Evolutionary conservation across 2,888 invertebrate species (phyloP), one percentile per base, ranked within the genome.

Genomic region (Amblyjoppa proteus): DNA sequence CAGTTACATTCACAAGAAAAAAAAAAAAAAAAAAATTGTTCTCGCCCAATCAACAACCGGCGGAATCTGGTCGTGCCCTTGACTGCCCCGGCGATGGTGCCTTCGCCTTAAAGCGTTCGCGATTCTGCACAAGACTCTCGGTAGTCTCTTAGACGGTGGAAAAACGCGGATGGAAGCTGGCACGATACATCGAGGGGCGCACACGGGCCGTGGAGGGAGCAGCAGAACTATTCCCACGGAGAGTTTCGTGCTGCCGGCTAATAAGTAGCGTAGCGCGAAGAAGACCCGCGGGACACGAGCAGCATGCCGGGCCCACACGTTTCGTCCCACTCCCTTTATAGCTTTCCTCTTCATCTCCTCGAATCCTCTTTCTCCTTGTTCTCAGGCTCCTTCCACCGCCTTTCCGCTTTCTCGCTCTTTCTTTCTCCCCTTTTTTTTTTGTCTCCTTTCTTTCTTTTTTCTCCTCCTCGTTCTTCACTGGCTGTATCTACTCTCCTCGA

Each of bases 221-320:
- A 45, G 74, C 77, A 70, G 45, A 68, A 74, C 66, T 85, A 78
- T 85, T 85, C 81, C 85, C 85, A 85, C 85, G 85, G 75, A 70
- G 69, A 75, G 78, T 78, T 82, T 25, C 78, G 81, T 79, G 81
- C 64, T 79, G 74, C 56, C 74, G 75, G 81, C 78, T 77, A 78
- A 81, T 81, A 81, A 77, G 81, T 81, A 81, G 81, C 70, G 74
- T 81, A 85, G 58, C 83, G 79, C 79, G 75, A 79, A 84, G 81
- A 84, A 64, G 75, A 69, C 31, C 45, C 66, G 70, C 31, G 66
- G 68, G 76, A 76, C 80, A 68, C 53, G 73, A 84, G 73, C 74
- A 80, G 75, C 84, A 81, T 84, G 84, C 84, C 81, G 84, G 84
- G 84, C 84, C 84, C 84, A 84, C 84, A 77, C 80, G 84, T 84